Base-by-base conservation (phyloP, 1,140 invertebrate genomes). In the Heliothis subflexa region DNA sequence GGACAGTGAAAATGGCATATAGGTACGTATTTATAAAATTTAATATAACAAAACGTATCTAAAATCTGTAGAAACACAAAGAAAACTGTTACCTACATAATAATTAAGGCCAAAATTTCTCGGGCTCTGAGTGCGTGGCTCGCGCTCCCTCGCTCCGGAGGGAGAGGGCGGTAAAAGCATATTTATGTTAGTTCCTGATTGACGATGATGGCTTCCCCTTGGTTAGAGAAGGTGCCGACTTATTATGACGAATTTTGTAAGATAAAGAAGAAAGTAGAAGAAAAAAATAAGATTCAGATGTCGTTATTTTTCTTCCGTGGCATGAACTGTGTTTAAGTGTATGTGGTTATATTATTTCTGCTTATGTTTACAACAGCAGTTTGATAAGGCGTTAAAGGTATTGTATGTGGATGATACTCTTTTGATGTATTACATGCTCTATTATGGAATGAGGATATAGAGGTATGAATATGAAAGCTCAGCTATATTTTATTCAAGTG, bases 111-210 rank as follows among this genome's bases (percentile, higher is more conserved):
- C 33, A 10, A 66, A 66, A 66, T 47, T 47, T 66, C 62, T 80
- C 79, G 81, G 81, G 80, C 64, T 40, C 9, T 9, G 62, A 66
- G 62, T 66, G 62, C 62, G 62, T 66, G 45, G 47, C 62, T 28
- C 33, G 28, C 33, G 61, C 80, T 71, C 81, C 81, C 83, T 78
- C 76, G 28, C 55, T 25, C 21, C 14, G 70, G 68, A 33, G 40
- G 66, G 59, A 73, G 80, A 83, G 86, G 72, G 78, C 55, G 81
- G 87, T 90, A 89, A 92, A 91, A 92, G 91, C 91, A 92, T 92
- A 92, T 92, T 92, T 92, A 91, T 92, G 89, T 92, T 90, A 89
- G 88, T 89, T 90, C 86, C 89, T 91, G 89, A 92, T 90, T 91
- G 91, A 91, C 91, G 91, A 88, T 89, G 89, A 90, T 89, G 87